Conservation (phyloP, 37 sponge, comb jelly and placozoan species). For the Mnemiopsis leidyi region DNA sequence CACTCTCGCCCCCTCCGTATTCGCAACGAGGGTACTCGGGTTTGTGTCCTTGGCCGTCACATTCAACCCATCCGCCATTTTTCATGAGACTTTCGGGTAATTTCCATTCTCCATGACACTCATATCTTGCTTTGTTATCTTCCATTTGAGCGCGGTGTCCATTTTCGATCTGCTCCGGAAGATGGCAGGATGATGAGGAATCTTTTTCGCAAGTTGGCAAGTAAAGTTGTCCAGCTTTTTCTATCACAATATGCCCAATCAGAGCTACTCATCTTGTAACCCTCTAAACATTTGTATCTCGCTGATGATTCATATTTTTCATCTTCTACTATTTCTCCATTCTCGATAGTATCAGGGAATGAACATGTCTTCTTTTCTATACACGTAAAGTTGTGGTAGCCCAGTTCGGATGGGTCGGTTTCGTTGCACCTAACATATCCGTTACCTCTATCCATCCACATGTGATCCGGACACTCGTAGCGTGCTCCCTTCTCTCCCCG, state of each 20-base stretch:
- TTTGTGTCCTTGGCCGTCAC: not conserved
- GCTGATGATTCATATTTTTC: not conserved
- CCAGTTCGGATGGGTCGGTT: not conserved
- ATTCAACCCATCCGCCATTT: not conserved
- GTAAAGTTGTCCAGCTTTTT: not conserved
- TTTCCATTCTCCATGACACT: not conserved
- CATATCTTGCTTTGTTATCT: not conserved
- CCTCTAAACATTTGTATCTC: not conserved
- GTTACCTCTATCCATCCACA: not conserved
- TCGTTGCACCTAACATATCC: not conserved
- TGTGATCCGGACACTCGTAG: constrained; percentile 7
- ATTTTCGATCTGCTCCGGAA: not conserved
- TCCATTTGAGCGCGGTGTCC: not conserved
- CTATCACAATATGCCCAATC: not conserved
- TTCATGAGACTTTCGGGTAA: not conserved
- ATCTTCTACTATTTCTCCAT: not conserved
- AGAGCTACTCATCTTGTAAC: not conserved
- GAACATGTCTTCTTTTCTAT: not conserved
- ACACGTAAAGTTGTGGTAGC: not conserved
- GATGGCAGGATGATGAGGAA: not conserved
- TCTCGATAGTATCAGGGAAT: not conserved
- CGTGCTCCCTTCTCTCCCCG: not conserved
- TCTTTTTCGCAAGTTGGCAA: not conserved
- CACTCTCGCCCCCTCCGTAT: not conserved
- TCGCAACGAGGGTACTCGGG: not conserved